Evolutionary conservation across 1,140 invertebrate species (phyloP), one percentile per base, ranked within the genome.

Genomic region (Pantala flavescens): DNA sequence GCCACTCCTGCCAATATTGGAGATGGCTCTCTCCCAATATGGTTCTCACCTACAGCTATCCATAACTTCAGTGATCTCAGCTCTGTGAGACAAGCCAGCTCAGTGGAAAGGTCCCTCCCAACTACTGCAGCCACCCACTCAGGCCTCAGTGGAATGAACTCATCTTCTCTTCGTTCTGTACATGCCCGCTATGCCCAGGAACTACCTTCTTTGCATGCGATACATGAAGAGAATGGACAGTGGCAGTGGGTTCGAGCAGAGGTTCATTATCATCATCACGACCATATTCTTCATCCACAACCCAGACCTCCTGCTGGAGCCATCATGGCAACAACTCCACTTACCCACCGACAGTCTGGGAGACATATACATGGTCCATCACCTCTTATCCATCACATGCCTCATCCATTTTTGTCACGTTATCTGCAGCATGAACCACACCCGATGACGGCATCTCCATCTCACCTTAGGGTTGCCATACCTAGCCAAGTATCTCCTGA

Each of bases 1-100:
- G 79, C 73, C 73, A 84, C 88, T 84, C 78, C 87, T 81, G 49
- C 49, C 5, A 21, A 3, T 14, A 21, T 16, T 16, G 49, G 49
- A 1, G 49, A 63, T 12, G 49, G 81, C 77, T 73, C 81, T 78
- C 77, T 77, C 75, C 81, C 78, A 75, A 36, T 36, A 5, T 80
- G 71, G 75, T 86, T 80, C 0, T 85, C 86, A 0, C 90, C 90
- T 87, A 87, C 89, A 11, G 85, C 89, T 28, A 84, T 90, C 76
- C 91, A 91, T 75, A 78, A 82, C 82, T 90, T 93, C 78, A 93
- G 90, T 80, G 93, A 94, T 82, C 85, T 95, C 76, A 94, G 92
- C 83, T 93, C 92, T 12, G 93, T 94, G n/a, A 85, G 88, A 14
- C 91, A 91, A 79, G 88, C 90, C 43, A 91, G 91, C 77, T 93